Evolutionary conservation across 2,888 invertebrate genomes (phyloP), one percentile per base, ranked within the genome.

Genomic region (Thyatira batis): DNA sequence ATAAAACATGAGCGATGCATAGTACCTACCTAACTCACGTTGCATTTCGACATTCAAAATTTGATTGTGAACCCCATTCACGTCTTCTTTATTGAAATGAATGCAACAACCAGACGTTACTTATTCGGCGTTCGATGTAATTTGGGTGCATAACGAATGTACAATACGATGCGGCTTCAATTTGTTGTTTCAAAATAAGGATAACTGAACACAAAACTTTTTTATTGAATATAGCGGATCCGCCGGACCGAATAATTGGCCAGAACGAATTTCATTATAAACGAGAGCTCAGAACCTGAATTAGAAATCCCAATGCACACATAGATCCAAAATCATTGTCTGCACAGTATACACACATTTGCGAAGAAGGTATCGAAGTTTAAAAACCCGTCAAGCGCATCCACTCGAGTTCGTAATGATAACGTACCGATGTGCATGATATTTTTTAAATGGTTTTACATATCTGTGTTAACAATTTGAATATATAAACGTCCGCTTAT

Each of bases 11-110:
- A 49, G 30, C 45, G 50, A 49, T 43, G 51, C 21, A 52, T 49
- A 49, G 25, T 45, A 39, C 45, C 21, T 46, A 50, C 50, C 45
- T 20, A 48, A 51, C 52, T 28, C 54, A 51, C 21, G 53, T 30
- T 54, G 28, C 13, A 54, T 63, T 58, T 58, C 56, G 60, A 45
- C 61, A 63, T 55, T 49, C 30, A 39, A 63, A 63, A 57, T 60
- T 61, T 58, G 60, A 61, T 71, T 67, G 52, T 49, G 55, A 67
- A 55, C 50, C 56, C 53, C 57, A 59, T n/a, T 57, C 66, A 65
- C 70, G 70, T 57, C 30, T 44, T 52, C 60, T 53, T 56, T 39
- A 46, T 51, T 45, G 52, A 51, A 57, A 63, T 52, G 49, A 57
- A 60, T 57, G 52, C 58, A 54, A 50, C 59, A 51, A 51, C 53